Evolutionary conservation across 2,113 vertebrate species (phyloP).

Genomic region (Dipodomys merriami): DNA sequence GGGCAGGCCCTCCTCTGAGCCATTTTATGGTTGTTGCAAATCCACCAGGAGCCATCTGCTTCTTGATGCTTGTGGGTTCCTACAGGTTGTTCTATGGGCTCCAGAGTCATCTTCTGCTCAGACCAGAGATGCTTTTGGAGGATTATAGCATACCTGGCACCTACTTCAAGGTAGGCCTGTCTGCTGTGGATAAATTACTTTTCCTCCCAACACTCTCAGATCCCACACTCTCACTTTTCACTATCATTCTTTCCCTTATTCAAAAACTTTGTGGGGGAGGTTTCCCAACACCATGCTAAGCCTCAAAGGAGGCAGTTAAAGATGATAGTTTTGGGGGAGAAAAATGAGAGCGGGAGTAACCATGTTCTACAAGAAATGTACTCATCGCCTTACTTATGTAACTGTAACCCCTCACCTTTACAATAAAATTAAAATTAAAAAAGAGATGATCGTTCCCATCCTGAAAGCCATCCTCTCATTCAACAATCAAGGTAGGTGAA

Average conservation of each 20-base stretch:
- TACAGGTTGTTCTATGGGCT: not conserved
- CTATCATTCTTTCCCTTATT: conserved; percentile 45
- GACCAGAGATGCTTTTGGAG: not conserved
- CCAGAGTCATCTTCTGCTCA: not conserved
- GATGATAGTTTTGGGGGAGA: not conserved
- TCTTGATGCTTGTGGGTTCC: not conserved
- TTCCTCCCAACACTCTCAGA: conserved; percentile 1
- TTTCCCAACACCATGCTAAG: not conserved
- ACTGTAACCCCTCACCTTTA: too few species aligned
- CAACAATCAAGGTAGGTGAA: not conserved
- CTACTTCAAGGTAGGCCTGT: not conserved
- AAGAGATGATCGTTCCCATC: not conserved
- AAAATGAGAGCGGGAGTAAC: too few species aligned
- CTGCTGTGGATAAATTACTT: conserved; percentile 1
- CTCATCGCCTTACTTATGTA: too few species aligned
- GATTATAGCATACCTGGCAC: conserved; percentile 47
- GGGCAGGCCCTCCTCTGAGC: not conserved
- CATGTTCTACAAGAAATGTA: too few species aligned
- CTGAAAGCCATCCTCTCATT: not conserved
- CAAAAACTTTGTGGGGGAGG: not conserved
- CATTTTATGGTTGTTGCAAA: conserved; percentile 47
- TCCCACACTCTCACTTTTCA: not conserved
- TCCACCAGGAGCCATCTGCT: conserved; percentile 28
- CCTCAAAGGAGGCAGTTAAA: too few species aligned
- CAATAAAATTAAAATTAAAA: too few species aligned